Evolutionary conservation across 2,888 invertebrate species (phyloP), one percentile per base, ranked within the genome.

Genomic region (Fragum whitleyi): DNA sequence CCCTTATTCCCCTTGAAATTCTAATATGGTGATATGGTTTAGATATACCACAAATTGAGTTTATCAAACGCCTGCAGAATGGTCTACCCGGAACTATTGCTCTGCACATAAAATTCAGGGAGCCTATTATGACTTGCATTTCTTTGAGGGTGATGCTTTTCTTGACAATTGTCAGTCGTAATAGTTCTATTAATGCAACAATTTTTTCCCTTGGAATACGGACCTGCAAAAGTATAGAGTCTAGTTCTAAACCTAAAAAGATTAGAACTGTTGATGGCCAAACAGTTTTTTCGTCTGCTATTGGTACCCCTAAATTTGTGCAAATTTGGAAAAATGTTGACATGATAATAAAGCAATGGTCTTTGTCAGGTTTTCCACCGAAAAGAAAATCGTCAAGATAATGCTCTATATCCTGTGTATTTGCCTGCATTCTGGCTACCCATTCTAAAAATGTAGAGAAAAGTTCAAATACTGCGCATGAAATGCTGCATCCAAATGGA

Each of bases 361-460:
- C n/a, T 53, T 16, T 53, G 21, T 53, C 53, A 6, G 14, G 14
- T 68, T 57, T 57, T n/a, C 55, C 72, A 5, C 71, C 72, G 19
- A 71, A 61, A 3, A 77, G 28, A 39, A 70, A 74, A 21, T 78
- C 78, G 26, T 78, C 78, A 6, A 78, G 51, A 62, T 74, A 78
- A 53, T 78, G 78, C 2, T 53, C 23, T 19, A 78, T 9, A 2
- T 9, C 23, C 19, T 65, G 42, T 39, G 53, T 9, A 71, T n/a
- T n/a, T n/a, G n/a, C n/a, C n/a, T n/a, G n/a, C n/a, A n/a, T n/a
- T n/a, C n/a, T n/a, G n/a, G n/a, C 71, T 6, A 2, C 1, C 36
- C 36, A 76, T 68, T 81, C 78, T n/a, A 86, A 51, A 71, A 83
- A 83, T 0, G 76, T 72, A 14, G 81, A 42, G 76, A 83, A 84